These are phyloP conservation scores for Ophion obscuratus DNA, from an alignment of 2,888 invertebrate species.

Conservation along the genomic window DNA sequence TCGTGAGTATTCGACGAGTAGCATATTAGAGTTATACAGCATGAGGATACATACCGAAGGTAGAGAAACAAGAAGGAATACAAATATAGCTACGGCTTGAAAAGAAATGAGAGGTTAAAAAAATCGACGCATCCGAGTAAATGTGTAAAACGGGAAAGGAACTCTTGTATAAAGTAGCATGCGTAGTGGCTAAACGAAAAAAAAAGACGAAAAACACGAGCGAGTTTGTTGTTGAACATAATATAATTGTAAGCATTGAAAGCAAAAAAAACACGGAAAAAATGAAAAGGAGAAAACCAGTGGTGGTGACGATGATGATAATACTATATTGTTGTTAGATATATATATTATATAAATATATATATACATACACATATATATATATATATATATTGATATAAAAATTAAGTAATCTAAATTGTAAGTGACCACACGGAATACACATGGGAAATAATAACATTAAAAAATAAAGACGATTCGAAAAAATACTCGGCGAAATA, in stretches of 20 bases:
- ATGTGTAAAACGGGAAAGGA: constrained; percentile 56
- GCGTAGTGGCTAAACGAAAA: constrained; percentile 71
- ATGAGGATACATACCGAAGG: constrained; percentile 60
- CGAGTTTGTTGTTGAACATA: constrained; percentile 81
- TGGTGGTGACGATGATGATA: constrained; percentile 78
- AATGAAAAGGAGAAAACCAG: constrained; percentile 62
- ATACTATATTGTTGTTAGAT: constrained; percentile 83
- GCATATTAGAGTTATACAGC: constrained; percentile 50
- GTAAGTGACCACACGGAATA: constrained; percentile 61
- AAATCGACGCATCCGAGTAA: constrained; percentile 56
- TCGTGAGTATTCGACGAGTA: constrained; percentile 50
- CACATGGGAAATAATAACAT: constrained; percentile 58
- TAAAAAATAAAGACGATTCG: constrained; percentile 48
- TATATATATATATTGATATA: constrained; percentile 78
- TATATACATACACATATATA: constrained; percentile 60
- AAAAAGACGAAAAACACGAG: constrained; percentile 71
- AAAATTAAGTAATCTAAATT: constrained; percentile 73
- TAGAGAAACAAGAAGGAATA: constrained; percentile 62
- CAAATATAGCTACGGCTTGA: constrained; percentile 61
- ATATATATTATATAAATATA: constrained; percentile 77
- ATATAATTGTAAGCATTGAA: constrained; percentile 78
- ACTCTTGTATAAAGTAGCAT: constrained; percentile 77
- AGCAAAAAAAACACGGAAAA: constrained; percentile 63
- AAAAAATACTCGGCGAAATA: constrained; percentile 6
- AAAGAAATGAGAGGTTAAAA: constrained; percentile 41